Percentiles rank a stretch among this genome's conserved stretches.
phyloP scores from a whole-genome alignment of 2,113 vertebrate genomes.

The Acrocephalus kingi region DNA sequence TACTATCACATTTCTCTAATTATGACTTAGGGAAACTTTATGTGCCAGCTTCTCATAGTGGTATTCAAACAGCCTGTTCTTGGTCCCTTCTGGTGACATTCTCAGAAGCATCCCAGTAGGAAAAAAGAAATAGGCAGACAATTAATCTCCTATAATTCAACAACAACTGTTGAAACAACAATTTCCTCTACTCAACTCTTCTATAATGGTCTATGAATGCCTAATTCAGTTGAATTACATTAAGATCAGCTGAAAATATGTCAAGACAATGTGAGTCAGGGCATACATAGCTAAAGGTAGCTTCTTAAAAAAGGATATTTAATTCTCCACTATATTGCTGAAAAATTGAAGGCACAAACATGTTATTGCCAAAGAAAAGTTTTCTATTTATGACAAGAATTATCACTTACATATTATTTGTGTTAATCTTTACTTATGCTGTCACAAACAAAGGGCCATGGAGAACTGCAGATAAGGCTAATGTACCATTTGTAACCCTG shows the following conservation, averaged over 20 bases:
- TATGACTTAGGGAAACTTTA: neutral
- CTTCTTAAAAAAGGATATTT: neutral
- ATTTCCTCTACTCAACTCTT: neutral
- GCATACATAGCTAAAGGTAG: neutral
- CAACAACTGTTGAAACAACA: neutral
- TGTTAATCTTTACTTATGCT: neutral
- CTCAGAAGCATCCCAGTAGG: neutral
- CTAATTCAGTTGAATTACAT: neutral
- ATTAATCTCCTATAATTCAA: neutral
- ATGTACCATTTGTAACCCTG: neutral
- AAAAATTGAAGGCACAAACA: neutral
- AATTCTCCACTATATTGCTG: neutral
- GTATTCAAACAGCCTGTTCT: neutral
- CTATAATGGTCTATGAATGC: neutral
- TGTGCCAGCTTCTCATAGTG: neutral
- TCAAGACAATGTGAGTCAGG: neutral
- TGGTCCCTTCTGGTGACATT: neutral
- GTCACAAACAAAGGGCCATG: neutral
- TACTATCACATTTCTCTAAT: neutral
- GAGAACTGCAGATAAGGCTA: neutral
- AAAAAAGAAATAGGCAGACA: neutral
- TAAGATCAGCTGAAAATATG: neutral
- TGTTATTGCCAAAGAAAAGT: neutral
- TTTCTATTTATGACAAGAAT: neutral
- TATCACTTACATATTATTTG: neutral